phyloP scores from a whole-genome alignment of 2,797 vertebrate species.

The Morus bassanus region DNA sequence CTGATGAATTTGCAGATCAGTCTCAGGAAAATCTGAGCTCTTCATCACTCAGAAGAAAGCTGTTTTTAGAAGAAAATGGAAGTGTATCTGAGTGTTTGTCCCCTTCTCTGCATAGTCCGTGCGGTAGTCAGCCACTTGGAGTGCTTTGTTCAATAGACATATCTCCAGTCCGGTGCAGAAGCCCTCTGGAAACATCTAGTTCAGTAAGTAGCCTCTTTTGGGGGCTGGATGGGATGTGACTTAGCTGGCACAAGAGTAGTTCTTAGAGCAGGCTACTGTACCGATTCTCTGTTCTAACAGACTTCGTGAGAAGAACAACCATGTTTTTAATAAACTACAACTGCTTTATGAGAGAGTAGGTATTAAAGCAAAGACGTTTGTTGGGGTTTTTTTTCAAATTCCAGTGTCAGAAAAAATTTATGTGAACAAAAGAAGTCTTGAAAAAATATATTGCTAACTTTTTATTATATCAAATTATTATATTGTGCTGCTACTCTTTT shows the following conservation, averaged over 20 bases:
- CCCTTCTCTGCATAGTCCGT: constrained; percentile 79
- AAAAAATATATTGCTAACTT: neutral
- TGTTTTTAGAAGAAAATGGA: constrained; percentile 91
- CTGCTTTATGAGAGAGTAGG: neutral
- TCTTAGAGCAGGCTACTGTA: neutral
- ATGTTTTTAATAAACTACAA: neutral
- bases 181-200: constrained; percentile 79
- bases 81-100: constrained; percentile 87
- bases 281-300: neutral
- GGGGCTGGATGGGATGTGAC: neutral
- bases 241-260: neutral
- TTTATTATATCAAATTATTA: neutral
- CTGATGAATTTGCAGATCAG: constrained; percentile 85
- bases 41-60: constrained; percentile 92
- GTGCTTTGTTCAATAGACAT: constrained; percentile 78
- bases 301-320: neutral
- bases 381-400: neutral
- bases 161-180: constrained; percentile 83
- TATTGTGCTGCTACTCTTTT: neutral
- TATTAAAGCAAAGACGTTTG: neutral
- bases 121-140: constrained; percentile 53
- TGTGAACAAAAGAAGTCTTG: neutral
- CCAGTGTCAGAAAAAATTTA: neutral
- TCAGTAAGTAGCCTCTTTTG: constrained; percentile 76
- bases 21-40: constrained; percentile 94